Base-by-base conservation (phyloP, 53 echinoderm and acorn worm genomes). In the Henricia sp. region DNA sequence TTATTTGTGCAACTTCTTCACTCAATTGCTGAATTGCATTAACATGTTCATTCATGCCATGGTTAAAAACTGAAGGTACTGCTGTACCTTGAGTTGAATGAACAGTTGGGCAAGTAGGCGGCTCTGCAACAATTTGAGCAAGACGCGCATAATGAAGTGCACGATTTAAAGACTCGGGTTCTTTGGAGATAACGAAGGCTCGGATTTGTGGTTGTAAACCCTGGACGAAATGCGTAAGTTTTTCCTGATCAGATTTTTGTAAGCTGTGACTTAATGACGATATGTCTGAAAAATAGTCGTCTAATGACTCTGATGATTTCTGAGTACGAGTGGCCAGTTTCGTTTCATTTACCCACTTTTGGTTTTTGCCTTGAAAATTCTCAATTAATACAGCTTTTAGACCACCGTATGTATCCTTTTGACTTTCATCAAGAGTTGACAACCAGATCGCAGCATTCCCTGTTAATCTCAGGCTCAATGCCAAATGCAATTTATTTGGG, bases 401-500 rank as follows among this genome's bases (percentile, higher is more conserved):
- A 50, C 32, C 9, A 29, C 32, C 72, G 52, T 72, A 23, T 26
- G 67, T 37, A 37, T 37, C 28, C 37, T 28, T 62, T 14, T 62
- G 24, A 32, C 51, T 50, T 52, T 73, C 74, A 16, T 54, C 74
- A 54, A 73, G 36, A 28, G 74, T 73, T 9, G 19, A 73, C 36
- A 54, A 37, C 74, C 74, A 73, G 37, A 73, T 73, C 3, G 74
- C 74, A 21, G 74, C 74, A 54, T 73, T 73, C 2, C 74, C 74
- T 73, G 52, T 54, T 3, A 73, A 37, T 37, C 74, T 73, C 36
- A 73, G 54, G 38, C 74, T 73, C 37, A 54, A 27, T 52, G 74
- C 74, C 55, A 73, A 54, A 35, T 73, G 55, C 54, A 73, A 8
- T 73, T 73, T 73, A 38, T 73, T 39, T 21, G 74, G 50, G 37